Evolutionary conservation across 2,797 vertebrate genomes (phyloP).

Genomic region (Anas bernieri): DNA sequence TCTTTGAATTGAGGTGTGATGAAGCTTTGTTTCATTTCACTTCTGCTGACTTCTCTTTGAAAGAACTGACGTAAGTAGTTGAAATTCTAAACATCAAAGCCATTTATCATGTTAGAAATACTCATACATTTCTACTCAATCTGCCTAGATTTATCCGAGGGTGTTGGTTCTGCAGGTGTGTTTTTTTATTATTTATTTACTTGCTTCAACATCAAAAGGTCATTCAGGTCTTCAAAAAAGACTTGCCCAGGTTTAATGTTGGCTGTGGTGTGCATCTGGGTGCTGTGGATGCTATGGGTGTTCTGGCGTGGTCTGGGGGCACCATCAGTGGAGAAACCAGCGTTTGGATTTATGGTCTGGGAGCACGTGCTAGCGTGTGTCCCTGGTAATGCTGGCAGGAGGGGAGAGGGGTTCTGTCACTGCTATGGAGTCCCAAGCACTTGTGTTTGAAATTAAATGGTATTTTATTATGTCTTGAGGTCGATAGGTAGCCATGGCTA

Average conservation of each 20-base stretch:
- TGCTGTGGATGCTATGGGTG: neutral
- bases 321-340: neutral
- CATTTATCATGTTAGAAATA: constrained; percentile 17
- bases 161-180: neutral
- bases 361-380: neutral
- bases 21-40: neutral
- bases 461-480: neutral
- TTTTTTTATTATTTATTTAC: neutral
- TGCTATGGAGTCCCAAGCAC: neutral
- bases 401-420: neutral
- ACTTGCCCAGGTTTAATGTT: neutral
- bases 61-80: neutral
- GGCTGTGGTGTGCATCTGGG: neutral
- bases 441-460: neutral
- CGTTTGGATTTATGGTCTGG: neutral
- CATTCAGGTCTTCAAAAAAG: neutral
- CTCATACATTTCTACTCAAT: neutral
- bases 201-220: neutral
- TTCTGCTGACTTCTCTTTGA: constrained; percentile 1
- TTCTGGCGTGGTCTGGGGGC: neutral
- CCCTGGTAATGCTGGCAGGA: neutral
- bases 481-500: neutral
- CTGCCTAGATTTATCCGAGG: neutral
- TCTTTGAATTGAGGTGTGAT: neutral
- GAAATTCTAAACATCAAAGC: constrained; percentile 31